Conservation (phyloP, 2,888 invertebrate genomes). For the Acleris literana region DNA sequence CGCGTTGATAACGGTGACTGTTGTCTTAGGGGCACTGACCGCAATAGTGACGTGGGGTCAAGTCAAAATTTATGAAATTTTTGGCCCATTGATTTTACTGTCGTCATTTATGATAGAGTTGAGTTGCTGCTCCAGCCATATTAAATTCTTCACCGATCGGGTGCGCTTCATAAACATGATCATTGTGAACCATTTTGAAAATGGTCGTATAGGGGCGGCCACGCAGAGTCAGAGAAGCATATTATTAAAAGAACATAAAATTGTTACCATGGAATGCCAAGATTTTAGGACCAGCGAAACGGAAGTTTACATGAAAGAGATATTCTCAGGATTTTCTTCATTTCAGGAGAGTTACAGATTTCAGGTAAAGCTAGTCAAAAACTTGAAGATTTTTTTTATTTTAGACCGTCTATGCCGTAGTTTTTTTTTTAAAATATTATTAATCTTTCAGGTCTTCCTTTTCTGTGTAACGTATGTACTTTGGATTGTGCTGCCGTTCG, state of each 20-base stretch:
- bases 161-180: conserved; percentile 20
- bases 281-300: conserved; percentile 10
- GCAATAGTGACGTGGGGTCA: background rate
- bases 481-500: conserved; percentile 7
- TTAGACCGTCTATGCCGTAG: no score
- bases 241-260: background rate
- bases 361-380: conserved; percentile 15
- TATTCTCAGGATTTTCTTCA: conserved; percentile 25
- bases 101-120: conserved; percentile 3
- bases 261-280: conserved; percentile 1
- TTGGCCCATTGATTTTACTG: background rate
- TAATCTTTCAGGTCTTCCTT: conserved; percentile 16
- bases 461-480: conserved; percentile 12
- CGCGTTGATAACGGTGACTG: background rate
- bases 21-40: background rate
- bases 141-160: conserved; percentile 31
- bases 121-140: conserved; percentile 23
- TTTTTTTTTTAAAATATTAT: background rate
- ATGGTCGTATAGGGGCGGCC: background rate
- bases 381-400: no score
- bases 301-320: conserved; percentile 22
- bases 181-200: conserved; percentile 15
- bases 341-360: conserved; percentile 26
- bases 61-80: conserved; percentile 1
- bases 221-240: background rate